phyloP scores from a whole-genome alignment of 2,797 vertebrate genomes.

The Merluccius polli region DNA sequence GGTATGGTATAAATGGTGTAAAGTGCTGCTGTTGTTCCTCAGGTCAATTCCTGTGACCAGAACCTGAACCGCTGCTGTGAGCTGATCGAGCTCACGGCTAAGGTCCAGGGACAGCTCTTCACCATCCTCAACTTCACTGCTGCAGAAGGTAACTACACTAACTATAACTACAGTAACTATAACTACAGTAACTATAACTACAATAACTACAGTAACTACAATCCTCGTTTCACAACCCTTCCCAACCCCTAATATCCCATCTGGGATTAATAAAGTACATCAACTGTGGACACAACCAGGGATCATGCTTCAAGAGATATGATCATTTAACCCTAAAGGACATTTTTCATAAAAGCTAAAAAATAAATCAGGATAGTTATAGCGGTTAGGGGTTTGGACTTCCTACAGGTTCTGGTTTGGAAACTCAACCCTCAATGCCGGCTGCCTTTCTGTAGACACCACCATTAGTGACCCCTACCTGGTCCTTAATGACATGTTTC shows the following conservation, averaged over 20 bases:
- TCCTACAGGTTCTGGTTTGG: too few species aligned
- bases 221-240: background rate
- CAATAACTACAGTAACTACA: too few species aligned
- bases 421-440: too few species aligned
- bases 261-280: background rate
- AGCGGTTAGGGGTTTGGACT: too few species aligned
- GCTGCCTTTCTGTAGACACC: too few species aligned
- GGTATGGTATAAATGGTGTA: too few species aligned
- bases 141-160: slow-evolving; percentile 84
- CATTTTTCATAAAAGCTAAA: too few species aligned
- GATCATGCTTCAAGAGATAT: background rate
- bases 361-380: too few species aligned
- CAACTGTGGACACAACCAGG: too few species aligned
- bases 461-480: background rate
- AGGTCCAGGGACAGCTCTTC: slow-evolving; percentile 88
- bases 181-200: too few species aligned
- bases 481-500: background rate
- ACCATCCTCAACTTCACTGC: slow-evolving; percentile 81
- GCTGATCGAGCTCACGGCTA: slow-evolving; percentile 83
- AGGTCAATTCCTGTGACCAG: slow-evolving; percentile 85
- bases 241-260: background rate
- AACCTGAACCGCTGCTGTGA: slow-evolving; percentile 89
- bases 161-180: too few species aligned
- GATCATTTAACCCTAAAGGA: background rate
- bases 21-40: too few species aligned